phyloP scores from a whole-genome alignment of 2,797 vertebrate species.

The Anableps anableps region DNA sequence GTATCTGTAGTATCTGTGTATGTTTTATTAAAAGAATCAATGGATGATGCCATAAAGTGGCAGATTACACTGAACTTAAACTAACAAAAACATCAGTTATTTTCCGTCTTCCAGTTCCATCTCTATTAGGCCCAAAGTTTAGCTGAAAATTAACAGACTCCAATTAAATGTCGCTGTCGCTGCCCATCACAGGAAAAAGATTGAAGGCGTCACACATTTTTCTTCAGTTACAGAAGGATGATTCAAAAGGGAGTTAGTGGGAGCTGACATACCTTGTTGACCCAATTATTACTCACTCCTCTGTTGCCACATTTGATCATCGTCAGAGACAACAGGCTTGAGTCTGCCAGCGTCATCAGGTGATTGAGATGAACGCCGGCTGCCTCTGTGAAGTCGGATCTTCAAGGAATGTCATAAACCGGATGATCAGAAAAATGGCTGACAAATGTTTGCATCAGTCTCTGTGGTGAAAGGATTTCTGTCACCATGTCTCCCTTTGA shows the following conservation, averaged over 20 bases:
- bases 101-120: neutral
- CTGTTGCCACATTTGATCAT: slow-evolving; percentile 71
- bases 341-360: slow-evolving; percentile 70
- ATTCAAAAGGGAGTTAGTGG: slow-evolving; percentile 72
- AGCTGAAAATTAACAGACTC: slow-evolving; percentile 29
- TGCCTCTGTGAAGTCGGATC: slow-evolving; percentile 73
- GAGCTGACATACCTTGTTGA: slow-evolving; percentile 77
- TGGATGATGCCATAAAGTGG: too few relatives aligned
- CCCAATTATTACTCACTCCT: slow-evolving; percentile 79
- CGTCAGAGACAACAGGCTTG: slow-evolving; percentile 68
- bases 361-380: slow-evolving; percentile 71
- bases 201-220: slow-evolving; percentile 64
- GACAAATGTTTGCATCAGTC: slow-evolving; percentile 73
- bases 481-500: slow-evolving; percentile 64
- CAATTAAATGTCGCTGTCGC: slow-evolving; percentile 47
- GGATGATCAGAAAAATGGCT: slow-evolving; percentile 68
- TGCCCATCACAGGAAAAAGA: slow-evolving; percentile 62
- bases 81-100: slow-evolving; percentile 9
- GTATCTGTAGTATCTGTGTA: too few relatives aligned
- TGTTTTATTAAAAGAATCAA: neutral
- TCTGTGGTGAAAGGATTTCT: slow-evolving; percentile 58
- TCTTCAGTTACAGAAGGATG: slow-evolving; percentile 63
- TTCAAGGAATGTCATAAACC: slow-evolving; percentile 76
- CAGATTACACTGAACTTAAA: too few relatives aligned
- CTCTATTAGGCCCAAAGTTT: slow-evolving; percentile 15